Percentiles rank a stretch among this genome's conserved stretches.
Conservation (phyloP, 2,797 vertebrate genomes). For the Thaleichthys pacificus region DNA sequence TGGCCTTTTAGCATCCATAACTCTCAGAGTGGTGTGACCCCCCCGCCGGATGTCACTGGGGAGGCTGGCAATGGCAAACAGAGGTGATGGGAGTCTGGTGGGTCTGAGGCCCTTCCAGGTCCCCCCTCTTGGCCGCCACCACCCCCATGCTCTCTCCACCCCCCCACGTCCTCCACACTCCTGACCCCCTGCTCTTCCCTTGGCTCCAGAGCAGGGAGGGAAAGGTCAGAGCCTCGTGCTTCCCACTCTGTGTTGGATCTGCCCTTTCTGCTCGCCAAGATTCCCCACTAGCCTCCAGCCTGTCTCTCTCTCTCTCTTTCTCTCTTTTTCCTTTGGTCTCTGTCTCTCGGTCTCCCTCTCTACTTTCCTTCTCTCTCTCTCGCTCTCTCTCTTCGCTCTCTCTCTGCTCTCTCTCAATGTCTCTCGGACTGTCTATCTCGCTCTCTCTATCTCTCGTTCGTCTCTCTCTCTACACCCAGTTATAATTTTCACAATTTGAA, state of each 20-base stretch:
- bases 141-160: conserved; percentile 19
- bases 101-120: conserved; percentile 41
- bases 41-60: not conserved
- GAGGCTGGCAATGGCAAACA: conserved; percentile 11
- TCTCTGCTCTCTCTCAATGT: not conserved
- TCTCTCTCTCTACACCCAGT: not conserved
- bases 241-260: conserved; percentile 45
- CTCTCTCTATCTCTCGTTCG: not conserved
- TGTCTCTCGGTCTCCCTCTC: conserved; percentile 10
- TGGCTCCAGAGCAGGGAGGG: conserved; percentile 52
- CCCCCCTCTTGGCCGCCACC: conserved; percentile 34
- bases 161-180: conserved; percentile 21
- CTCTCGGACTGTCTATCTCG: not conserved
- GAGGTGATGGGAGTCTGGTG: conserved; percentile 18
- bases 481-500: conserved; percentile 40
- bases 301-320: conserved; percentile 28
- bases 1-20: conserved; percentile 32
- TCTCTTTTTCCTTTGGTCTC: not conserved
- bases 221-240: conserved; percentile 67
- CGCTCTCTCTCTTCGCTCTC: not conserved
- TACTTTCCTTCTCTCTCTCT: not conserved
- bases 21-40: conserved; percentile 4
- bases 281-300: conserved; percentile 58
- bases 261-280: conserved; percentile 63
- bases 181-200: conserved; percentile 31